These are phyloP conservation scores for Melanostoma scalare DNA, from an alignment of 2,888 invertebrate genomes.

Conservation along the genomic window DNA sequence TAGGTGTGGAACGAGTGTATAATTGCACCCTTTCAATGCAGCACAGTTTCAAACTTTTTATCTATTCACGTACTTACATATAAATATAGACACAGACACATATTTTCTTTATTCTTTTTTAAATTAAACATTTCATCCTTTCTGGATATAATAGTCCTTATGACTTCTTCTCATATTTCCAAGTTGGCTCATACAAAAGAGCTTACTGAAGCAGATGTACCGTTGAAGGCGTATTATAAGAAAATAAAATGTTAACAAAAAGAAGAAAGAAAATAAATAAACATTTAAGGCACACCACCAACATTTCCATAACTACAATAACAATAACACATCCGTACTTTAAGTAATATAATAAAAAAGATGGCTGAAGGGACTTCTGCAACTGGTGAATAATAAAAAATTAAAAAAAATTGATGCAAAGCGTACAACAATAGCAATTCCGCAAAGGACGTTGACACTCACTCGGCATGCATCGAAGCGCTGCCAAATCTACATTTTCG, in stretches of 20 bases:
- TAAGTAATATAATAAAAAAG: constrained; percentile 62
- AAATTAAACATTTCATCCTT: constrained; percentile 50
- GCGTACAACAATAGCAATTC: constrained; percentile 58
- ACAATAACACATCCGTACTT: constrained; percentile 58
- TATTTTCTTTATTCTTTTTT: constrained; percentile 16
- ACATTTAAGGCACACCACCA: constrained; percentile 53
- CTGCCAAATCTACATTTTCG: constrained; percentile 58
- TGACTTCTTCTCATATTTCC: constrained; percentile 40
- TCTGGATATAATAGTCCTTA: constrained; percentile 30
- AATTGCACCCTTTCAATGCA: constrained; percentile 65
- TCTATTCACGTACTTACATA: constrained; percentile 8
- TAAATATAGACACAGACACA: neutral
- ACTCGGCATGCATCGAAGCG: constrained; percentile 52
- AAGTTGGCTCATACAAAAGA: constrained; percentile 45
- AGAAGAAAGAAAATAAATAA: constrained; percentile 64
- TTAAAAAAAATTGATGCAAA: constrained; percentile 22
- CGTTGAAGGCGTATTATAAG: neutral
- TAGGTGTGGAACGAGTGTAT: constrained; percentile 63
- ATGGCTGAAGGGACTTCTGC: constrained; percentile 54
- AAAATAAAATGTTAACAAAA: constrained; percentile 28
- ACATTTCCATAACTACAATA: constrained; percentile 64
- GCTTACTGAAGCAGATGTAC: constrained; percentile 49
- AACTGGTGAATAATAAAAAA: constrained; percentile 50
- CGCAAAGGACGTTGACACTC: constrained; percentile 69
- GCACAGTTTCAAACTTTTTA: constrained; percentile 31